Base-by-base conservation (phyloP, 2,888 invertebrate genomes). In the Dioctria rufipes region DNA sequence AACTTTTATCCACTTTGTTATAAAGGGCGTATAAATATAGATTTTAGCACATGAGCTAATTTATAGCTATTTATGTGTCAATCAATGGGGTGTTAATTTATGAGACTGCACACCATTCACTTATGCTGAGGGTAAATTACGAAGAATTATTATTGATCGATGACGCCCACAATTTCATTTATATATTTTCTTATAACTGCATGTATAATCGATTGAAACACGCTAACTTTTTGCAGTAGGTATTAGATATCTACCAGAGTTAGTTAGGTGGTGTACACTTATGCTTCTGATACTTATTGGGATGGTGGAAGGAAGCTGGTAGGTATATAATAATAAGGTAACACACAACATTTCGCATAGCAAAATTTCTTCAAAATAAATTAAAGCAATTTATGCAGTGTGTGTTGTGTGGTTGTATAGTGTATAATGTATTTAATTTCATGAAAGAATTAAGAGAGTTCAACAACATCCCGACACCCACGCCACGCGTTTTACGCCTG, bases 91-190 rank as follows among this genome's bases (percentile, higher is more conserved):
- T 73, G 73, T 73, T 73, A 73, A 60, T 39, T 60, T 58, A 49
- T 65, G 13, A 37, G 63, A 78, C 39, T 78, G 49, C 63, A 25
- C 25, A 49, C 63, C 51, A 8, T 58, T 73, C 73, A 60, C 60
- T 58, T 73, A 58, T 51, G 25, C 73, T 60, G 42, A 25, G 25
- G 25, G 60, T 42, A 73, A 73, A 42, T 73, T 63, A 25, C 54
- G 9, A 13, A 49, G 78, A 78, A 65, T 63, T 78, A 78, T 65
- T 25, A 25, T 25, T 78, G 78, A 78, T 78, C 63, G 49, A 40
- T 51, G 40, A 78, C 78, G 78, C 78, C 78, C 78, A 78, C 78
- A 78, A 63, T 65, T 65, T 78, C 65, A 51, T 78, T 65, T 51
- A 25, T 25, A 25, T 25, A 25, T 25, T 40, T 25, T 73, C 58